Evolutionary conservation across 2,797 vertebrate genomes (phyloP), one percentile per base, ranked within the genome.

Genomic region (Channa striata): DNA sequence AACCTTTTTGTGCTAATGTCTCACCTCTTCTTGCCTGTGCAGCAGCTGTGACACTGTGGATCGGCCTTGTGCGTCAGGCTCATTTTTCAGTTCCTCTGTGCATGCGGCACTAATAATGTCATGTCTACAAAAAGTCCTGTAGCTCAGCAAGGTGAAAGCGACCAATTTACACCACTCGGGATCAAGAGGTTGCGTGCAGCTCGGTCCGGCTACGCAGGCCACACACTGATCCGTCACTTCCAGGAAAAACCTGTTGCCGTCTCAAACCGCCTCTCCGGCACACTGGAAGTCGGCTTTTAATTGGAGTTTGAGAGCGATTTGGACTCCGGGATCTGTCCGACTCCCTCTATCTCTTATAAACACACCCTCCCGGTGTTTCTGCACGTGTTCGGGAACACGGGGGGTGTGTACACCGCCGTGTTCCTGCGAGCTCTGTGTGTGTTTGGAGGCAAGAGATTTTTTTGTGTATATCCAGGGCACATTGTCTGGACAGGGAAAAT

Each of bases 401-500:
- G 64, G 48, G 62, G 67, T 69, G 13, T 50, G 50, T 76, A 76
- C 77, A 49, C 53, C 56, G 1, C 40, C 46, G 43, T 23, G 9
- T 67, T 67, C 43, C 59, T 65, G 68, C 61, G 54, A 1, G 42
- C 68, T 69, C 2, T 65, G 14, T 78, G 73, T 80, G 72, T 52
- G 74, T 54, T 44, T 56, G 71, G 64, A 83, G 57, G 64, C 49
- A 68, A 42, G 71, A 76, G 54, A 64, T 71, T 44, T 80, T 65
- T 78, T 73, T 77, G 64, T 68, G 82, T 89, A 64, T 84, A 87
- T 88, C 77, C 83, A 81, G 85, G 88, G 80, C 78, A 85, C 86
- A 84, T 87, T 91, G 90, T 90, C 81, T 89, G 89, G 89, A 91
- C 89, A 85, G 85, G 81, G 72, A 89, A 81, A 90, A 92, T 92